phyloP scores from a whole-genome alignment of 2,797 vertebrate genomes.

The Argentina silus region DNA sequence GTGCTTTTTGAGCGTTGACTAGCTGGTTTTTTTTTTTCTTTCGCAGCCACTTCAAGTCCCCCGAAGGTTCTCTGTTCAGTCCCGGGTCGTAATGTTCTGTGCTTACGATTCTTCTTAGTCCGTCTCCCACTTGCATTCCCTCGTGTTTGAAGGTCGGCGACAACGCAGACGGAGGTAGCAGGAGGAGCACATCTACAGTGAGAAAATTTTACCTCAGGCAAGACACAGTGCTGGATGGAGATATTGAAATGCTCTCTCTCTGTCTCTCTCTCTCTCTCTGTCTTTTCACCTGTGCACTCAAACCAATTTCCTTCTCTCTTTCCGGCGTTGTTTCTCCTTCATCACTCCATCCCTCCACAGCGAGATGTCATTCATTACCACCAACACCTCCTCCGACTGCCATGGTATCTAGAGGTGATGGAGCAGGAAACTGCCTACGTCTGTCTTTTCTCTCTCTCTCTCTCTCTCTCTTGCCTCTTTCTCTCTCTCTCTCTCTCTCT shows the following conservation, averaged over 20 bases:
- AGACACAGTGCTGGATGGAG: constrained; percentile 5
- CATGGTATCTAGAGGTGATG: constrained; percentile 28
- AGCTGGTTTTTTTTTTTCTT: too few relatives aligned
- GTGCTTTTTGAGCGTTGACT: too few relatives aligned
- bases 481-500: constrained; percentile 12
- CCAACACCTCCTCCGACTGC: constrained; percentile 25
- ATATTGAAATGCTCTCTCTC: constrained; percentile 29
- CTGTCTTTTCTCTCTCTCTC: constrained; percentile 22
- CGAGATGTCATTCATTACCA: constrained; percentile 52
- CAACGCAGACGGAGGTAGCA: background rate
- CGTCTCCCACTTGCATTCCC: too few relatives aligned
- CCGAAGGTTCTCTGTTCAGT: too few relatives aligned
- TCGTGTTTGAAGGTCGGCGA: too few relatives aligned
- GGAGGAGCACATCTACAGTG: background rate
- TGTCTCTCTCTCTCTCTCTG: constrained; percentile 34
- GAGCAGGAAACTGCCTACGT: constrained; percentile 45
- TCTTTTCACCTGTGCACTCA: constrained; percentile 32
- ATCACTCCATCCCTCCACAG: constrained; percentile 39
- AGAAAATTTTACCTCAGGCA: background rate
- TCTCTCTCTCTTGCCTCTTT: constrained; percentile 21
- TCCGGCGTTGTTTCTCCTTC: background rate
- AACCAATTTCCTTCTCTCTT: constrained; percentile 35
- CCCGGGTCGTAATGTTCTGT: too few relatives aligned
- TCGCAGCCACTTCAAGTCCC: too few relatives aligned
- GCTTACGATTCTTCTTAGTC: too few relatives aligned